A percentile compares a stretch with the other conserved stretches of the same genome.
phyloP scores from a whole-genome alignment of 2,888 invertebrate species.

The Timandra comae region DNA sequence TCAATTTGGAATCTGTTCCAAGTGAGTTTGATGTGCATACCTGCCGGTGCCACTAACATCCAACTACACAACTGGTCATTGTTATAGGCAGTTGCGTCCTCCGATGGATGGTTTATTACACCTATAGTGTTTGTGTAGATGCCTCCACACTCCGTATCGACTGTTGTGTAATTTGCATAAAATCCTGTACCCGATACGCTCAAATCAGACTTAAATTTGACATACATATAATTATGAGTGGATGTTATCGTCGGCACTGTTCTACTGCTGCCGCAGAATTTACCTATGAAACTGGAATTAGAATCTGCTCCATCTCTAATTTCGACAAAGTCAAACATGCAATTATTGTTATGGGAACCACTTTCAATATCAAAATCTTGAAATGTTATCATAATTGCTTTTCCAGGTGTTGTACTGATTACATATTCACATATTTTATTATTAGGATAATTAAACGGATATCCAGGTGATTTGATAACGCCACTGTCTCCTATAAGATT shows the following conservation, averaged over 20 bases:
- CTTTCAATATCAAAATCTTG: constrained; percentile 82
- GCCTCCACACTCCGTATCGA: constrained; percentile 85
- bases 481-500: constrained; percentile 76
- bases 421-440: constrained; percentile 81
- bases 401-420: constrained; percentile 79
- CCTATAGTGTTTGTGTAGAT: constrained; percentile 78
- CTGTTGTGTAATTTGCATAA: constrained; percentile 82
- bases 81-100: constrained; percentile 37
- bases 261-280: constrained; percentile 80
- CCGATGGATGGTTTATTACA: constrained; percentile 79
- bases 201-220: constrained; percentile 80
- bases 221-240: constrained; percentile 82
- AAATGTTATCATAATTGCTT: constrained; percentile 80
- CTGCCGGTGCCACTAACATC: constrained; percentile 83
- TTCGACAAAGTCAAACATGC: constrained; percentile 67
- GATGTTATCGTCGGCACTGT: constrained; percentile 80
- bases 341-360: constrained; percentile 49
- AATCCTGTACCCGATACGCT: constrained; percentile 81
- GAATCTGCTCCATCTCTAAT: constrained; percentile 82
- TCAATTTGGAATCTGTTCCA: constrained; percentile 86
- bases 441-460: constrained; percentile 81
- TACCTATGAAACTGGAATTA: constrained; percentile 80
- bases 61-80: constrained; percentile 80
- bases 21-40: constrained; percentile 81
- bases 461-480: constrained; percentile 83